Conservation (phyloP, 2,888 invertebrate species). For the Rhagophthalmus giganteus region DNA sequence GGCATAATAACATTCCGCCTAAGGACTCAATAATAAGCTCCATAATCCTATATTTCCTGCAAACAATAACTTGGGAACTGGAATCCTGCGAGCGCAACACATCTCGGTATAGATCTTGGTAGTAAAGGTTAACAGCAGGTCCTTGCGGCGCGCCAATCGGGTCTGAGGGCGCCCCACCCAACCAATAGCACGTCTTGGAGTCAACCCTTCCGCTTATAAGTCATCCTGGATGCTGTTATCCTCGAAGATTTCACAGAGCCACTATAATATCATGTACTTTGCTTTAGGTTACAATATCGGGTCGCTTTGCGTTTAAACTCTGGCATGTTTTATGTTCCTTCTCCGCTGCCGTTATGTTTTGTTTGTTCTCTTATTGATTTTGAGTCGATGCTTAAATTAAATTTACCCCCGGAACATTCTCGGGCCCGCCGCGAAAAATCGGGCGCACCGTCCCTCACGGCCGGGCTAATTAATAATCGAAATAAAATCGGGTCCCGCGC, state of each 20-base stretch:
- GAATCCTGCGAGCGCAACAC: constrained; percentile 32
- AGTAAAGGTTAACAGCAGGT: constrained; percentile 51
- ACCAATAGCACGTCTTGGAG: constrained; percentile 56
- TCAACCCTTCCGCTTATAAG: constrained; percentile 48
- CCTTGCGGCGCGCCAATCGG: constrained; percentile 56
- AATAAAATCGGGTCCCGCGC: too few species aligned
- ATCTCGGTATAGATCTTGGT: constrained; percentile 52
- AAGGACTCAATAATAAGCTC: constrained; percentile 46
- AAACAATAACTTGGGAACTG: constrained; percentile 46
- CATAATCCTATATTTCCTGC: constrained; percentile 50
- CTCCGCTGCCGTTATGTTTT: constrained; percentile 43
- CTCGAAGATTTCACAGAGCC: constrained; percentile 36
- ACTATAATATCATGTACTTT: constrained; percentile 47
- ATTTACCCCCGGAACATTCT: too few species aligned
- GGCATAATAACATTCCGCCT: constrained; percentile 39
- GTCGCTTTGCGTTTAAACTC: constrained; percentile 40
- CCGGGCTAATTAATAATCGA: too few species aligned
- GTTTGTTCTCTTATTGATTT: constrained; percentile 39
- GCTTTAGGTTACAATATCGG: constrained; percentile 46
- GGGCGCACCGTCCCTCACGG: too few species aligned
- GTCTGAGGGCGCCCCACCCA: constrained; percentile 55
- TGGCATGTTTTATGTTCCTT: constrained; percentile 43
- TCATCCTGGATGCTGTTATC: constrained; percentile 25
- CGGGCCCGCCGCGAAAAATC: too few species aligned
- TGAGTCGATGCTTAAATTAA: constrained; percentile 13